Percentiles rank a stretch among this genome's conserved stretches.
These are phyloP conservation scores for Tinea trinotella DNA, from an alignment of 2,888 invertebrate species.

Conservation along the genomic window DNA sequence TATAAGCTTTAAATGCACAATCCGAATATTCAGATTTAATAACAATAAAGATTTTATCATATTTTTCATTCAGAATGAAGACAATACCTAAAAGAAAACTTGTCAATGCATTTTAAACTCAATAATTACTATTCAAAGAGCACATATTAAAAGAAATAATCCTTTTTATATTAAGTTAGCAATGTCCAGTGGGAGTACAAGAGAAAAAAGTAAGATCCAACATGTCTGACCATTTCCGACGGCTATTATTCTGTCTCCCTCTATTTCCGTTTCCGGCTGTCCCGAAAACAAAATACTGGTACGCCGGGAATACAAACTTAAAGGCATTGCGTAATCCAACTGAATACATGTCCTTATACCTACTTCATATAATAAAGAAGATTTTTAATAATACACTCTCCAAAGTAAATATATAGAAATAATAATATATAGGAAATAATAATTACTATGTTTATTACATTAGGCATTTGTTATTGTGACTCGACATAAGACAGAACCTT, in stretches of 20 bases:
- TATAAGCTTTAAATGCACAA: too few relatives aligned
- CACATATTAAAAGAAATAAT: conserved; percentile 62
- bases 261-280: conserved; percentile 70
- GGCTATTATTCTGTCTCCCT: conserved; percentile 72
- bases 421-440: too few relatives aligned
- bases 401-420: conserved; percentile 6
- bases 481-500: too few relatives aligned
- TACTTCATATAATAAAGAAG: not conserved
- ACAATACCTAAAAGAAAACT: too few relatives aligned
- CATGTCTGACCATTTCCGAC: conserved; percentile 73
- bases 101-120: conserved; percentile 28
- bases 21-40: too few relatives aligned
- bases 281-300: conserved; percentile 64
- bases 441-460: too few relatives aligned
- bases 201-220: conserved; percentile 63
- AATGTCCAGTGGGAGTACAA: conserved; percentile 48
- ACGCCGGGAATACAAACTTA: conserved; percentile 40
- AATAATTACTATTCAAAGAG: conserved; percentile 61
- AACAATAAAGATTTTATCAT: too few relatives aligned
- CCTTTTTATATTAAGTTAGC: conserved; percentile 46
- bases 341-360: conserved; percentile 21
- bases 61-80: too few relatives aligned
- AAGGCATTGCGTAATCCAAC: conserved; percentile 26
- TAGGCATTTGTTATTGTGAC: too few relatives aligned
- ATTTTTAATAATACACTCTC: not conserved